Base-by-base conservation (phyloP, 2,888 invertebrate species). In the Tetragonula carbonaria region DNA sequence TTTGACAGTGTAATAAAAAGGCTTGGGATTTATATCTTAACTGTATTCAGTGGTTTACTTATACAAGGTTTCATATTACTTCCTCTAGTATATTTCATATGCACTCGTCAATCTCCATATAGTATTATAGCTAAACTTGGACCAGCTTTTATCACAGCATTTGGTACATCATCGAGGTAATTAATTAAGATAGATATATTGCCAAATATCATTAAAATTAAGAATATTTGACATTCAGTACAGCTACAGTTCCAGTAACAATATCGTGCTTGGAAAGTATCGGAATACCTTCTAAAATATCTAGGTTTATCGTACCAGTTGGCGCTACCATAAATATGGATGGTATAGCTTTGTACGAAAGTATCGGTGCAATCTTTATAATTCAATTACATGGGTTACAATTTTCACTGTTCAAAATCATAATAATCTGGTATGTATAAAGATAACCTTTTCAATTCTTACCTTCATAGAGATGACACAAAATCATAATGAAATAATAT, bases 291-390 rank as follows among this genome's bases (percentile, higher is more conserved):
- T 97, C 97, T 0, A 96, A 98, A 85, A 98, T 99, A 82, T 98
- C 98, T 5, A 96, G 99, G 87, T 99, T 99, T 94, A 98, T 99
- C 8, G 97, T 99, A 93, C 99, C 99, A 38, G 98, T 99, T 86
- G 99, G 99, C 16, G 99, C 99, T 38, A 99, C 99, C 62, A 99
- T 99, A 95, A 99, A 99, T 95, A 99, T 99, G 99, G 99, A 99
- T 94, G 98, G 98, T 21, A 99, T 99, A 0, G 99, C 99, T 2
- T 95, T 99, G 51, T 99, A 99, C 93, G 99, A 99, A 95, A 99
- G 99, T 0, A 98, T 99, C 11, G 99, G 99, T 0, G 99, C 99
- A 38, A 97, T 99, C 90, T 99, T 99, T 93, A 99, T 99, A 86
- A 98, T 99, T 23, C 99, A 99, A 95, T 96, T 98, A 87, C 96